phyloP scores from a whole-genome alignment of 2,797 vertebrate species.

The Psittacula derbiana region DNA sequence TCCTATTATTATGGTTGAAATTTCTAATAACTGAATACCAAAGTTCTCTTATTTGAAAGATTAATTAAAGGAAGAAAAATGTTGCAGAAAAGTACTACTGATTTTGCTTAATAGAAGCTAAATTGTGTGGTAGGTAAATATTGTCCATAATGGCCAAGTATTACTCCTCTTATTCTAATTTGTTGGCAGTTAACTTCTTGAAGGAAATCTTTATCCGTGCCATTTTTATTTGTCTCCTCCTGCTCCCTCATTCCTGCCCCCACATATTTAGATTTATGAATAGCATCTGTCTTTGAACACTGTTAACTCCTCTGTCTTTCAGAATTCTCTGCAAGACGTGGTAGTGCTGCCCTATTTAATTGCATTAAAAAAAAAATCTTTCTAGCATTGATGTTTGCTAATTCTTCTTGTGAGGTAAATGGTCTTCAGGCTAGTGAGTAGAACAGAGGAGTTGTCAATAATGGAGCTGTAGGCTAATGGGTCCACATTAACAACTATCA shows the following conservation, averaged over 20 bases:
- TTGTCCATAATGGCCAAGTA: not conserved
- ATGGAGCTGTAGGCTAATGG: not conserved
- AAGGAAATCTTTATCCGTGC: not conserved
- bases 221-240: not conserved
- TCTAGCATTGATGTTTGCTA: not conserved
- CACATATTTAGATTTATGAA: not conserved
- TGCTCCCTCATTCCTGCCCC: not conserved
- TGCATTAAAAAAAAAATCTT: not conserved
- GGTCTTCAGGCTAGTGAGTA: not conserved
- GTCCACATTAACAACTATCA: not conserved
- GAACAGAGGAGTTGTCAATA: not conserved
- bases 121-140: not conserved
- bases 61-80: not conserved
- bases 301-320: not conserved
- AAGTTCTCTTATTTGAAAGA: not conserved
- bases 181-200: not conserved
- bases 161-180: not conserved
- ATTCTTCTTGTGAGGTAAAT: not conserved
- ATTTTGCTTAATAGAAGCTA: not conserved
- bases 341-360: not conserved
- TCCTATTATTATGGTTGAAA: not conserved
- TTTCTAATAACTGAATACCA: not conserved
- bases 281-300: not conserved
- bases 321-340: not conserved
- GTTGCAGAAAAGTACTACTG: not conserved